These are phyloP conservation scores for Tetragonula clypearis DNA, from an alignment of 1,140 invertebrate genomes.

Conservation along the genomic window DNA sequence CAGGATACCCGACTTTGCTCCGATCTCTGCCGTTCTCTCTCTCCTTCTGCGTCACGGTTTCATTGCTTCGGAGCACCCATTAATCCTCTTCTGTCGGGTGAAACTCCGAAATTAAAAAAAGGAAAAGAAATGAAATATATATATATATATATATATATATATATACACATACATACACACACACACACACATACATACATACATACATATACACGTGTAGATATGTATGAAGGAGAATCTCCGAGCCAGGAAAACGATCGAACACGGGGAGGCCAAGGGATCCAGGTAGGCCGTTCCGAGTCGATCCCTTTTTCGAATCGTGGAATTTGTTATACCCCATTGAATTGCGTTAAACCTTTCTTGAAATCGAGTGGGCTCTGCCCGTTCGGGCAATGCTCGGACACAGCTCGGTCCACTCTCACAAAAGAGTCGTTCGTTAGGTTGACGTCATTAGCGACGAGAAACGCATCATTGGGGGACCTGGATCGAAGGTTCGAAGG, in stretches of 20 bases:
- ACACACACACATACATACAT: too few relatives aligned
- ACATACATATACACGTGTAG: slow-evolving; percentile 28
- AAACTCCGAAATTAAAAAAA: slow-evolving; percentile 75
- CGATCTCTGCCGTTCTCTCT: slow-evolving; percentile 33
- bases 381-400: neutral
- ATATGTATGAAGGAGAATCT: slow-evolving; percentile 47
- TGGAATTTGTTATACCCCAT: slow-evolving; percentile 55
- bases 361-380: neutral
- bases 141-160: too few relatives aligned
- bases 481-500: neutral
- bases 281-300: slow-evolving; percentile 44
- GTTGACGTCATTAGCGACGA: neutral
- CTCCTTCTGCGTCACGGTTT: slow-evolving; percentile 45
- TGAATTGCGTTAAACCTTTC: slow-evolving; percentile 53
- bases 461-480: neutral
- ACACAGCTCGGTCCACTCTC: neutral
- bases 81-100: slow-evolving; percentile 59
- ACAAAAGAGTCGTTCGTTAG: slow-evolving; percentile 24
- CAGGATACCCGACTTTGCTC: slow-evolving; percentile 39
- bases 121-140: neutral
- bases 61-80: slow-evolving; percentile 52
- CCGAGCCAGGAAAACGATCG: slow-evolving; percentile 24
- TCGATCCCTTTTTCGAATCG: slow-evolving; percentile 45
- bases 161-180: too few relatives aligned
- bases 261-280: slow-evolving; percentile 13